A percentile compares a stretch with the other conserved stretches of the same genome.
phyloP scores from a whole-genome alignment of 2,797 vertebrate genomes.

The Phoxinus dragarum region DNA sequence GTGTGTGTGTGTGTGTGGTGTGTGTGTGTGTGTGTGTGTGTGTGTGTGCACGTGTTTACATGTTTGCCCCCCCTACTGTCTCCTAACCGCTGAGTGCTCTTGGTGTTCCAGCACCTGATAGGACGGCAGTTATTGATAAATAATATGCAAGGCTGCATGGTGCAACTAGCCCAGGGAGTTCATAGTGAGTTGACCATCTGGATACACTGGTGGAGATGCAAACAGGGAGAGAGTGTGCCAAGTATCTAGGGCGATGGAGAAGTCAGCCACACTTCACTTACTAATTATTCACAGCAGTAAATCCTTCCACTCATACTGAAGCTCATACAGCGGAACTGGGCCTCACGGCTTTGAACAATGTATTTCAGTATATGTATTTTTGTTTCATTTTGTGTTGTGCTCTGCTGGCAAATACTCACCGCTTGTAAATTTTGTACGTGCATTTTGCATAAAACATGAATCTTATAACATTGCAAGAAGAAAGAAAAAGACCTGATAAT shows the following conservation, averaged over 20 bases:
- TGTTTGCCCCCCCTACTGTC: constrained; percentile 54
- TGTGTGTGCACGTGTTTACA: constrained; percentile 38
- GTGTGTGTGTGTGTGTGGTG: constrained; percentile 7
- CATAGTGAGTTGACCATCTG: constrained; percentile 65
- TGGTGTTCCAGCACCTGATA: constrained; percentile 50
- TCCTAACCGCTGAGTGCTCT: constrained; percentile 54
- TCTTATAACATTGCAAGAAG: not conserved
- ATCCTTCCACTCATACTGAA: constrained; percentile 18
- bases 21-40: not conserved
- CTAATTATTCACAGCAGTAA: constrained; percentile 47
- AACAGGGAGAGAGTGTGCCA: constrained; percentile 54
- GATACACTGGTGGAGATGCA: constrained; percentile 55
- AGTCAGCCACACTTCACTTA: constrained; percentile 55
- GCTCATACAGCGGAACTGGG: constrained; percentile 3
- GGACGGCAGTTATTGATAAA: constrained; percentile 53
- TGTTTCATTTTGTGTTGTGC: not conserved
- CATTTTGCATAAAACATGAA: not conserved
- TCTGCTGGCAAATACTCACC: constrained; percentile 4
- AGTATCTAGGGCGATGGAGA: constrained; percentile 55
- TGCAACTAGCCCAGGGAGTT: constrained; percentile 55
- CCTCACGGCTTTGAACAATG: constrained; percentile 3
- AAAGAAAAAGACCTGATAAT: not conserved
- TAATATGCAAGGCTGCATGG: constrained; percentile 52
- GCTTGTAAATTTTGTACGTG: not conserved
- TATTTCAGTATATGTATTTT: constrained; percentile 9